Evolutionary conservation across 2,888 invertebrate genomes (phyloP).

Genomic region (Bombyx huttoni): DNA sequence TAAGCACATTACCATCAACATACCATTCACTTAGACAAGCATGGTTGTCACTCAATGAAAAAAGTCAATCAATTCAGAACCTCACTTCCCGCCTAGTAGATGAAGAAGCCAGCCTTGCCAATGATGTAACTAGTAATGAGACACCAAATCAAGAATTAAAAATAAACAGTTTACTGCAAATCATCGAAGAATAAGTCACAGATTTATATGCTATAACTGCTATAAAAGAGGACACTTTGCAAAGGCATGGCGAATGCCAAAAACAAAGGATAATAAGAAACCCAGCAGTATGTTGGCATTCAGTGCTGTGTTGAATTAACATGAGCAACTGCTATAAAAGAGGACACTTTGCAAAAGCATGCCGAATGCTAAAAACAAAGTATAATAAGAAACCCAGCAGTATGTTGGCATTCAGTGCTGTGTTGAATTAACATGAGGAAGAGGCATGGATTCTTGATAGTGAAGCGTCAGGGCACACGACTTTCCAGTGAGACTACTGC

Average conservation of each 20-base stretch:
- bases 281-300: constrained; percentile 14
- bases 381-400: constrained; percentile 6
- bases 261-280: constrained; percentile 5
- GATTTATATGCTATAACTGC: constrained; percentile 18
- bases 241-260: constrained; percentile 13
- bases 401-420: constrained; percentile 12
- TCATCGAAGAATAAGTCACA: constrained; percentile 2
- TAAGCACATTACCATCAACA: too few relatives aligned
- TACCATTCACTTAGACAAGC: too few relatives aligned
- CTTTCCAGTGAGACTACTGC: constrained; percentile 12
- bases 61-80: too few relatives aligned
- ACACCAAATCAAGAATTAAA: too few relatives aligned
- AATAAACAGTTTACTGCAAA: too few relatives aligned
- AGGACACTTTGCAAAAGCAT: constrained; percentile 17
- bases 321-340: constrained; percentile 14
- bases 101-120: too few relatives aligned
- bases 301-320: not conserved
- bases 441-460: constrained; percentile 16
- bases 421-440: constrained; percentile 1
- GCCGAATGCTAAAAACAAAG: constrained; percentile 10
- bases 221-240: constrained; percentile 16
- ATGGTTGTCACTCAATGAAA: too few relatives aligned
- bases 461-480: constrained; percentile 17
- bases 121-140: too few relatives aligned
- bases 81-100: too few relatives aligned